Base-by-base conservation (phyloP, 2,797 vertebrate genomes). In the Enteromius fasciolatus region DNA sequence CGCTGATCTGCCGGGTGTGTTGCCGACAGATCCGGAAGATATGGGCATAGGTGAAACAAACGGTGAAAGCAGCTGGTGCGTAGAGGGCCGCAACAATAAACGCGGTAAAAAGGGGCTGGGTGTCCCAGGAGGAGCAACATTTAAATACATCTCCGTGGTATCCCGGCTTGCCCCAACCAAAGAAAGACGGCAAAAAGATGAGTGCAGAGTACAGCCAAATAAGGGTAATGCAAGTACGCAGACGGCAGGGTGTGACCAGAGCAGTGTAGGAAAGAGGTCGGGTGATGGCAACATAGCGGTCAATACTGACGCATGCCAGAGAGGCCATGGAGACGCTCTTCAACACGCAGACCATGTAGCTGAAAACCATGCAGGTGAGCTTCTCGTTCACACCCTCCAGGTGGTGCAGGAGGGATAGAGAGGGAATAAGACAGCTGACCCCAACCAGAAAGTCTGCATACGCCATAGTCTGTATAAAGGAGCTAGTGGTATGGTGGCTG, bases 401-500 rank as follows among this genome's bases (percentile, higher is more conserved):
- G 83, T 94, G 95, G 90, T 96, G 95, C 64, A 99, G 95, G 73
- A 99, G 92, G 68, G 97, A 98, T 87, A 99, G 90, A 78, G 97
- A 98, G 23, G 98, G 98, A 87, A 98, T 96, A 82, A 99, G 94
- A 92, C 98, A 99, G 94, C 98, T 99, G 78, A 98, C 93, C 0
- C 98, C 98, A 84, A 99, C 97, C 91, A 99, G 92, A 83, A 99
- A 95, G 91, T 99, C 98, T 20, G 98, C 98, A 25, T 99, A 99
- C 0, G 98, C 97, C 98, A 99, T 99, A 31, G 98, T 99, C 94
- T 98, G 97, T 88, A 99, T 98, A 92, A 99, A 99, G 90, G 97
- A 96, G 90, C 97, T 98, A 90, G 98, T 98, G 86, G 97, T 98
- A 89, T 99, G 98, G 89, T 98, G 96, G 94, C 97, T 97, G 25